Evolutionary conservation across 2,113 vertebrate species (phyloP).

Genomic region (Tupaia chinensis): DNA sequence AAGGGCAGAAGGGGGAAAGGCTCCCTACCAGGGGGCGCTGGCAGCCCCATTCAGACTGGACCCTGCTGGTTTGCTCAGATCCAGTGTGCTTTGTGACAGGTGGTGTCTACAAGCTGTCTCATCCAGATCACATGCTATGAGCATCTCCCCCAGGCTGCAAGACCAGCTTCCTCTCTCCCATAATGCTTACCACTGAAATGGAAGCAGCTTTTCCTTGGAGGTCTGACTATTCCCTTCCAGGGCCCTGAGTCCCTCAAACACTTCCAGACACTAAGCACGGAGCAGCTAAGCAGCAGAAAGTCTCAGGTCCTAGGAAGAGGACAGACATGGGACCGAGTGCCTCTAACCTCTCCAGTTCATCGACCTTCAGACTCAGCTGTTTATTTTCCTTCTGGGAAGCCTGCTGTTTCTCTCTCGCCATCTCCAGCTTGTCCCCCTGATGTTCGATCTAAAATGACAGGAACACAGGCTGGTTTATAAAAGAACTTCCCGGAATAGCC

Average conservation of each 20-base stretch:
- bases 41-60: background rate
- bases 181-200: conserved; percentile 65
- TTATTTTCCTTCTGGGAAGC: conserved; percentile 94
- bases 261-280: conserved; percentile 73
- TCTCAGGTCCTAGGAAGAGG: conserved; percentile 79
- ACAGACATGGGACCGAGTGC: conserved; percentile 75
- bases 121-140: background rate
- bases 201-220: conserved; percentile 70
- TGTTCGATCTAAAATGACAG: conserved; percentile 93
- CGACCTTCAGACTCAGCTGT: conserved; percentile 92
- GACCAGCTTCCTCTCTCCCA: background rate
- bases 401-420: conserved; percentile 92
- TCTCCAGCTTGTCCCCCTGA: conserved; percentile 93
- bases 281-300: conserved; percentile 78
- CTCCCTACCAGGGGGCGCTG: background rate
- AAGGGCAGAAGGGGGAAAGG: background rate
- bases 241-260: conserved; percentile 76
- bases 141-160: background rate
- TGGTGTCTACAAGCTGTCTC: background rate
- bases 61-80: background rate
- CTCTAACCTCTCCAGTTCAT: conserved; percentile 93
- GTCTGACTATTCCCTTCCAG: conserved; percentile 78
- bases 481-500: background rate
- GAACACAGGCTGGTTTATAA: conserved; percentile 79
- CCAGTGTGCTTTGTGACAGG: background rate